Evolutionary conservation across 2,888 invertebrate species (phyloP).

Genomic region (Nomada ruficornis): DNA sequence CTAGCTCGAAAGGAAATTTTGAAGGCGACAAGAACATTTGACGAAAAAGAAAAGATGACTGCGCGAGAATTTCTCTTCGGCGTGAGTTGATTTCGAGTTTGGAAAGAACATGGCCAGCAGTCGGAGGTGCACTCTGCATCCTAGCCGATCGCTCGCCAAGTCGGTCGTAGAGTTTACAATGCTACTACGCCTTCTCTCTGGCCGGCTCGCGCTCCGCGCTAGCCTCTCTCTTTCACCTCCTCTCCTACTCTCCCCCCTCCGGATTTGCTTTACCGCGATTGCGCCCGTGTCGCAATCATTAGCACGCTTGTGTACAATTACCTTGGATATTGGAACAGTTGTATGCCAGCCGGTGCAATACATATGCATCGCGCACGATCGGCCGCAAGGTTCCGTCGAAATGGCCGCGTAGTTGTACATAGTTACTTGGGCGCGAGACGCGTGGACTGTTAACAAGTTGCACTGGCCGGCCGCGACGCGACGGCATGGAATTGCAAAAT

Average conservation of each 20-base stretch:
- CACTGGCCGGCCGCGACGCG: constrained; percentile 43
- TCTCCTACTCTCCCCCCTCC: background rate
- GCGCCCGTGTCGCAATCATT: constrained; percentile 71
- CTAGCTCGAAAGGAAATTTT: background rate
- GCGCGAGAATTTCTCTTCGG: constrained; percentile 56
- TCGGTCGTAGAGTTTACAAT: constrained; percentile 64
- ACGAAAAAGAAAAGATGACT: too few relatives aligned
- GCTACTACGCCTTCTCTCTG: constrained; percentile 62
- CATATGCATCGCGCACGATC: constrained; percentile 57
- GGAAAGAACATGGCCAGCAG: constrained; percentile 63
- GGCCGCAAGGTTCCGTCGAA: constrained; percentile 62
- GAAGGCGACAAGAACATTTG: too few relatives aligned
- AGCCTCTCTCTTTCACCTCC: constrained; percentile 21
- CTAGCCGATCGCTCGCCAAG: constrained; percentile 59
- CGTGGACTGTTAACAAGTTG: constrained; percentile 52
- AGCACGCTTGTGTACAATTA: constrained; percentile 67
- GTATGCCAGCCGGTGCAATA: constrained; percentile 42
- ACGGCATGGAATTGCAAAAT: constrained; percentile 64
- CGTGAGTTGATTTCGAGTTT: constrained; percentile 66
- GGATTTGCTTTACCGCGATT: constrained; percentile 54
- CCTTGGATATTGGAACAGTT: constrained; percentile 69
- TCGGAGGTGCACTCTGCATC: constrained; percentile 48
- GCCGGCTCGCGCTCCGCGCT: constrained; percentile 17
- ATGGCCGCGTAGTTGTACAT: constrained; percentile 49
- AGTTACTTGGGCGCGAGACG: constrained; percentile 24